These are phyloP conservation scores for Xerus rutilus DNA, from an alignment of 2,797 vertebrate genomes.

Conservation along the genomic window DNA sequence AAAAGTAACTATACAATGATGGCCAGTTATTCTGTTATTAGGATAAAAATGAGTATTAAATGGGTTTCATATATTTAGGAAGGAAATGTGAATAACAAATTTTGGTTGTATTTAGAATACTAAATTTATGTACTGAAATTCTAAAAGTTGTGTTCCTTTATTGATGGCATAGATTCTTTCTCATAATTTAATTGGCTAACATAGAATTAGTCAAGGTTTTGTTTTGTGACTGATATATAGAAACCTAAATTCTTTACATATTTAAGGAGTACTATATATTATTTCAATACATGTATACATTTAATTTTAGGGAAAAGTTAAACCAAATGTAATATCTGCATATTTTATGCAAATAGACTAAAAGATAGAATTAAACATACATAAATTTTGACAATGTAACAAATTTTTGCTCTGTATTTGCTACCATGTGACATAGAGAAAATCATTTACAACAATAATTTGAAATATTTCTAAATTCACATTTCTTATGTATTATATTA, in stretches of 20 bases:
- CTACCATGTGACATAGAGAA: neutral
- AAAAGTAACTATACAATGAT: neutral
- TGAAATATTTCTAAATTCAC: constrained; percentile 42
- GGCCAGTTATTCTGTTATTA: neutral
- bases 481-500: constrained; percentile 21
- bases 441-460: constrained; percentile 2
- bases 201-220: neutral
- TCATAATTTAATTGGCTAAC: neutral
- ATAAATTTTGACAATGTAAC: neutral
- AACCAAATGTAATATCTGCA: neutral
- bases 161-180: neutral
- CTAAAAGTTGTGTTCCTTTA: neutral
- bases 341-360: neutral
- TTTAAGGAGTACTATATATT: neutral
- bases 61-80: neutral
- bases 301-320: constrained; percentile 22
- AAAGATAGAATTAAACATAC: neutral
- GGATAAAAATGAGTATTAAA: neutral
- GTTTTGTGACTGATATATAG: neutral
- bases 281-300: neutral
- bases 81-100: constrained; percentile 5
- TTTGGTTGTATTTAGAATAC: neutral
- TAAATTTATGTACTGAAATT: neutral
- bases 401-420: neutral
- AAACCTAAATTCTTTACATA: neutral